Evolutionary conservation across 2,113 vertebrate genomes (phyloP).

Genomic region (Calonectris borealis): DNA sequence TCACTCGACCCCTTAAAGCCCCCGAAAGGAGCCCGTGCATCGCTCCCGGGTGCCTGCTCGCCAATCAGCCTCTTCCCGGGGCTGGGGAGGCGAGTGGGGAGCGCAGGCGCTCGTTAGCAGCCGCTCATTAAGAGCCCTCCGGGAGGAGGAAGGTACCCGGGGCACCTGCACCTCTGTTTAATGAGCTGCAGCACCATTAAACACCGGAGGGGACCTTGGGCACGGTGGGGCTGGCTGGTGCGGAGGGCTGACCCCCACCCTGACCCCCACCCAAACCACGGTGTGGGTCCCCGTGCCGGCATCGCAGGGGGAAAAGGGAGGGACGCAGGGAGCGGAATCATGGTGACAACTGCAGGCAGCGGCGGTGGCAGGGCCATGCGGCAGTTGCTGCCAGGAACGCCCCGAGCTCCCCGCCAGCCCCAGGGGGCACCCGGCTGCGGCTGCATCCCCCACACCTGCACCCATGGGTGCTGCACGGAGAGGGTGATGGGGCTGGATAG

Average conservation of each 20-base stretch:
- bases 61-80: conserved; percentile 38
- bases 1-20: background rate
- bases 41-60: background rate
- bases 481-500: rapidly evolving
- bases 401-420: background rate
- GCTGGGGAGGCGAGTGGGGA: background rate
- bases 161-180: conserved; percentile 76
- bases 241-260: background rate
- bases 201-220: background rate
- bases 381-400: background rate
- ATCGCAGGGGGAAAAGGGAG: background rate
- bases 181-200: conserved; percentile 70
- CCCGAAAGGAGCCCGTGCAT: background rate
- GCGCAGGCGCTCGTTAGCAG: conserved; percentile 62
- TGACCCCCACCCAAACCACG: background rate
- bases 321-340: background rate
- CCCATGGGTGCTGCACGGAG: background rate
- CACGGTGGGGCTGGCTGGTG: background rate
- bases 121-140: conserved; percentile 73
- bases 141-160: conserved; percentile 61
- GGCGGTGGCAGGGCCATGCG: background rate
- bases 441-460: background rate
- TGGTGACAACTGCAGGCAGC: background rate
- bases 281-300: background rate
- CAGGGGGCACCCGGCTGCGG: background rate